Evolutionary conservation across 2,888 invertebrate genomes (phyloP).

Genomic region (Patella pellucida): DNA sequence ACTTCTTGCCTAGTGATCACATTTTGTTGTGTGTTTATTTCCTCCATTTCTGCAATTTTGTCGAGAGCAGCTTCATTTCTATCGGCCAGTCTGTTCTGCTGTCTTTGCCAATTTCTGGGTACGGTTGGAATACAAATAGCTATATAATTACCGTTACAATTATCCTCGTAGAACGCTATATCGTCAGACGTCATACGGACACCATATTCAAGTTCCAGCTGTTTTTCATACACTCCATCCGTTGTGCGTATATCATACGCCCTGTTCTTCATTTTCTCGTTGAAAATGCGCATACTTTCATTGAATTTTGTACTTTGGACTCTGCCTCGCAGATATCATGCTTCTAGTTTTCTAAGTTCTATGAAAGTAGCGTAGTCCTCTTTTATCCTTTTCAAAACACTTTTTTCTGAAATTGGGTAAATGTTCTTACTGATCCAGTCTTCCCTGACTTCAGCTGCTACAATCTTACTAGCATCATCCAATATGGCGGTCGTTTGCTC

Average conservation of each 20-base stretch:
- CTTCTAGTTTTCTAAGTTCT: neutral
- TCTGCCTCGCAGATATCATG: neutral
- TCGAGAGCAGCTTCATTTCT: neutral
- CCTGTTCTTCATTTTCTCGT: neutral
- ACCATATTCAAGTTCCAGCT: neutral
- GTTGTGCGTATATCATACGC: neutral
- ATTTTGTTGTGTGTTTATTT: neutral
- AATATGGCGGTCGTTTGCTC: no score
- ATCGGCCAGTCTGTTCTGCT: neutral
- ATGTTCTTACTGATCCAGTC: neutral
- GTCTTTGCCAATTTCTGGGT: neutral
- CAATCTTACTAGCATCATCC: neutral
- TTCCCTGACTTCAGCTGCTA: neutral
- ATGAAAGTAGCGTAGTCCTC: neutral
- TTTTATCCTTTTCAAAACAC: neutral
- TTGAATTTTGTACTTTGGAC: neutral
- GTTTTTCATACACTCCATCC: neutral
- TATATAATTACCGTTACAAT: neutral
- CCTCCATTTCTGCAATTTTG: neutral
- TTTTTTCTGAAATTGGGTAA: neutral
- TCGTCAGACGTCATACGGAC: neutral
- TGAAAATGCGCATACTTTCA: neutral
- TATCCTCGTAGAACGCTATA: neutral
- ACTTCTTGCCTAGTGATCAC: neutral
- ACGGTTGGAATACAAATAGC: no score